Evolutionary conservation across 2,113 vertebrate genomes (phyloP).

Genomic region (Mormyrus lacerda): DNA sequence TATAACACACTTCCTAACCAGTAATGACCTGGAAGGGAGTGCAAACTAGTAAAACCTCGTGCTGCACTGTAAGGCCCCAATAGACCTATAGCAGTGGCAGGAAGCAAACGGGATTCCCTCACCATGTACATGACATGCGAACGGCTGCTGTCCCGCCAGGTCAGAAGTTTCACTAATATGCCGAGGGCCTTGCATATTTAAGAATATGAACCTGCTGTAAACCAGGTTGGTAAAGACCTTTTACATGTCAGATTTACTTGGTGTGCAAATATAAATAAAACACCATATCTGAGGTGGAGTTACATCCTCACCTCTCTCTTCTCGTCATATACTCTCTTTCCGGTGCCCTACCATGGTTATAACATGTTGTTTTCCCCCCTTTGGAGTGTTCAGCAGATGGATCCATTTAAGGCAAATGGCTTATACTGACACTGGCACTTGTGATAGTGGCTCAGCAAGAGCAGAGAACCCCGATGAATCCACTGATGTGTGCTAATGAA

Average conservation of each 20-base stretch:
- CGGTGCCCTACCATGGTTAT: neutral
- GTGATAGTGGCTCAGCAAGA: neutral
- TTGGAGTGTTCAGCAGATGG: constrained; percentile 13
- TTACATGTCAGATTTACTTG: constrained; percentile 35
- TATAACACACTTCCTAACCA: neutral
- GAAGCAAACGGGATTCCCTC: neutral
- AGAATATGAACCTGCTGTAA: constrained; percentile 40
- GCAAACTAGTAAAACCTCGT: neutral
- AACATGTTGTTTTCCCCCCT: neutral
- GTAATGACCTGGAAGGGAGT: neutral
- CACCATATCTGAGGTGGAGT: constrained; percentile 49
- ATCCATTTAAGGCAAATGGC: constrained; percentile 3
- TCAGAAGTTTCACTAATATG: neutral
- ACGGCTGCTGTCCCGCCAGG: neutral
- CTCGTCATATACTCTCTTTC: constrained; percentile 24
- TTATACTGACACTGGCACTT: constrained; percentile 2
- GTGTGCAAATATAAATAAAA: constrained; percentile 29
- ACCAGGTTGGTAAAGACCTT: constrained; percentile 38
- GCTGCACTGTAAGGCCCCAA: neutral
- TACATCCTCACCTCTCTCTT: constrained; percentile 34
- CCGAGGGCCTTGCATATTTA: constrained; percentile 21
- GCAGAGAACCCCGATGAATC: constrained; percentile 14
- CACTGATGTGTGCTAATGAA: constrained; percentile 24
- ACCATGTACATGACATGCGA: neutral
- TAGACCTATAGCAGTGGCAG: neutral